Percentiles rank a stretch among this genome's conserved stretches.
These are phyloP conservation scores for Leptogaster cylindrica DNA, from an alignment of 2,888 invertebrate genomes.

Conservation along the genomic window DNA sequence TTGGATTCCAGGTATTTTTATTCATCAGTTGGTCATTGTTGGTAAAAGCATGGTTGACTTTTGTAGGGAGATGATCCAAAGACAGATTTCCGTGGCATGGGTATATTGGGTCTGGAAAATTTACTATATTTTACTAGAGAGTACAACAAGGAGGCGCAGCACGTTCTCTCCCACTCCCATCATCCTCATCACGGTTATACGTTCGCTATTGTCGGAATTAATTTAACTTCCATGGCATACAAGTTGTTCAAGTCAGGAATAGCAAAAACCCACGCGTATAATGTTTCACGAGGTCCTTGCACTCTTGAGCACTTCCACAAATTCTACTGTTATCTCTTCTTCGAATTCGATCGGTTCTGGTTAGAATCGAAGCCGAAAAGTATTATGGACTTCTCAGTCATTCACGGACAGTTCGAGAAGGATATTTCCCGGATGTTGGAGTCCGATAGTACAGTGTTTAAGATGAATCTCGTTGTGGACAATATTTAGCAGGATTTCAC, in stretches of 20 bases:
- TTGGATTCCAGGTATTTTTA: constrained; percentile 85
- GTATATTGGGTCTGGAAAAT: constrained; percentile 90
- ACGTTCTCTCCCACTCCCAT: constrained; percentile 84
- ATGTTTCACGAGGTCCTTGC: constrained; percentile 72
- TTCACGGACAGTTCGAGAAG: constrained; percentile 84
- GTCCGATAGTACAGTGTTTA: constrained; percentile 74
- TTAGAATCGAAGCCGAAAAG: constrained; percentile 86
- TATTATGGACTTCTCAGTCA: constrained; percentile 94
- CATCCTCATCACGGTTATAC: constrained; percentile 91
- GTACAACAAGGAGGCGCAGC: constrained; percentile 78
- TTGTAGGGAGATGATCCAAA: constrained; percentile 91
- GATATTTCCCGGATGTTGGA: constrained; percentile 72
- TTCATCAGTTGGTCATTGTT: no score
- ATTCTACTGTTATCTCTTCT: constrained; percentile 92
- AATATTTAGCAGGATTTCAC: constrained; percentile 65
- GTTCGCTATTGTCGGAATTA: constrained; percentile 92
- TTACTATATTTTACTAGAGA: constrained; percentile 84
- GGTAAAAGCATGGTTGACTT: not conserved
- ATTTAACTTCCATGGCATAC: constrained; percentile 90
- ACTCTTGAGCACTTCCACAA: constrained; percentile 83
- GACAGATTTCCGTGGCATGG: constrained; percentile 99
- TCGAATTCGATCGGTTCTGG: constrained; percentile 96
- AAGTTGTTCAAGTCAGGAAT: constrained; percentile 79
- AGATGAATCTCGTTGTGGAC: constrained; percentile 80
- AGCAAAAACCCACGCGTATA: constrained; percentile 91